Conservation (phyloP, 2,888 invertebrate genomes). For the Leptogaster cylindrica region DNA sequence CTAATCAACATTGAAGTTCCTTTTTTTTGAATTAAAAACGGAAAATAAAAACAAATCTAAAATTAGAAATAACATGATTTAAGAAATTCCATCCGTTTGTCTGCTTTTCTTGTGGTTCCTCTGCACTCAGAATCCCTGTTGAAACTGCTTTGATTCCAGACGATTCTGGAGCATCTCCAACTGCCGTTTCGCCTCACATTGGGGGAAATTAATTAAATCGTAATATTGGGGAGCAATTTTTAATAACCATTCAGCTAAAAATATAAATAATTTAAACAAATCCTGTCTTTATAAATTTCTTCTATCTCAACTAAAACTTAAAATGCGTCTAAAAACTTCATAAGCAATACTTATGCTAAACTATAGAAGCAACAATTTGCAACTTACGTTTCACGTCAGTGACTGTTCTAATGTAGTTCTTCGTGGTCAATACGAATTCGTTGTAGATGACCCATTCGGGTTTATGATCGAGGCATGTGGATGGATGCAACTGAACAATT, state of each 20-base stretch:
- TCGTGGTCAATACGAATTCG: conserved; percentile 98
- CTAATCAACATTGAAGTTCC: too few relatives aligned
- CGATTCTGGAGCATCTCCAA: conserved; percentile 85
- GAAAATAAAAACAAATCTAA: too few relatives aligned
- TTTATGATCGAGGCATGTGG: conserved; percentile 98
- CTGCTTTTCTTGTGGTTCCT: background rate
- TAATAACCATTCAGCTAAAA: conserved; percentile 88
- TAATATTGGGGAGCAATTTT: conserved; percentile 98
- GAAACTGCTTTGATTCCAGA: conserved; percentile 85
- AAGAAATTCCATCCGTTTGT: background rate
- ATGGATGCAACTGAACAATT: conserved; percentile 97
- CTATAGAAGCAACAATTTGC: too few relatives aligned
- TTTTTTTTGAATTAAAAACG: too few relatives aligned
- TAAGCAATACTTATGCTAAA: too few relatives aligned
- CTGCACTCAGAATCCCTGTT: conserved; percentile 78
- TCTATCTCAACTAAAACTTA: too few relatives aligned
- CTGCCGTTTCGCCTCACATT: conserved; percentile 94
- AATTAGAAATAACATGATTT: too few relatives aligned
- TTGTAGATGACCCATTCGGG: conserved; percentile 99
- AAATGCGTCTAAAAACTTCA: too few relatives aligned
- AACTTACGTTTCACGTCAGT: conserved; percentile 98
- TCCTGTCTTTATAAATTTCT: background rate
- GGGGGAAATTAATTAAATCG: conserved; percentile 96
- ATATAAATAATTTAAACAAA: background rate
- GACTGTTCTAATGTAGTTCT: conserved; percentile 98